These are phyloP conservation scores for Calyptomena viridis DNA, from an alignment of 2,113 vertebrate genomes.

Conservation along the genomic window DNA sequence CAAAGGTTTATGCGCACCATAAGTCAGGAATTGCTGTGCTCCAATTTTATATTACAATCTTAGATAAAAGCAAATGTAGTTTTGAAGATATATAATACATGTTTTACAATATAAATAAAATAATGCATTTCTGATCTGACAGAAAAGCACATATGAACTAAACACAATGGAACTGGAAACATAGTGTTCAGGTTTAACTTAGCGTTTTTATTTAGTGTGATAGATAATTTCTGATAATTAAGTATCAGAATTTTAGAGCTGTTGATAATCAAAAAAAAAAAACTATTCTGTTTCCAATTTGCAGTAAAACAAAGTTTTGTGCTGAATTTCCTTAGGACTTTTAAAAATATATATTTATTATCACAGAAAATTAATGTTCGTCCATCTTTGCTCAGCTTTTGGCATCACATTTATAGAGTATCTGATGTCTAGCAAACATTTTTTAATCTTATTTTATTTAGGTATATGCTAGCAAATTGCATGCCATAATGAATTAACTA, in stretches of 20 bases:
- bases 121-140: neutral
- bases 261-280: neutral
- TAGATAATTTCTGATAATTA: neutral
- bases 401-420: neutral
- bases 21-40: neutral
- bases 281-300: fast-evolving
- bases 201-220: neutral
- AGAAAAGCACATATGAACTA: neutral
- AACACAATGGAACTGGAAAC: fast-evolving
- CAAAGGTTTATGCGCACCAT: neutral
- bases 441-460: neutral
- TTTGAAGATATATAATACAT: neutral
- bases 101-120: neutral
- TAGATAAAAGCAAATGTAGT: neutral
- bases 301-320: neutral
- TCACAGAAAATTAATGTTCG: neutral
- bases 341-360: neutral
- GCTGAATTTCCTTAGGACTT: neutral
- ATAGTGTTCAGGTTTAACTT: neutral
- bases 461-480: neutral
- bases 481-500: neutral
- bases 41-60: neutral
- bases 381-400: neutral
- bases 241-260: neutral
- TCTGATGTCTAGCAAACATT: neutral